Evolutionary conservation across 2,888 invertebrate species (phyloP).

Genomic region (Torymus texanus): DNA sequence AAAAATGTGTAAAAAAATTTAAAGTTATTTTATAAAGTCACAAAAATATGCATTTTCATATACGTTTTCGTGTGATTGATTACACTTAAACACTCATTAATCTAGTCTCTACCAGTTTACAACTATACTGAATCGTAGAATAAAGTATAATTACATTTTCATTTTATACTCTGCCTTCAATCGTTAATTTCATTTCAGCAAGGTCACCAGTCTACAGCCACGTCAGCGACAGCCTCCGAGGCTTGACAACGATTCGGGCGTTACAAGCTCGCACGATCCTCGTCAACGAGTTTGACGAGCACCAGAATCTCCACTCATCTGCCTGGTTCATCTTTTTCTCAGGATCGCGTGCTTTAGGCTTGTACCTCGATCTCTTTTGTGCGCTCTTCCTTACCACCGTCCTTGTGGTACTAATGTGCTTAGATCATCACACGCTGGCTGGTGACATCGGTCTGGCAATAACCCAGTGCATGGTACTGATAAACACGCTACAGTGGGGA

Average conservation of each 20-base stretch:
- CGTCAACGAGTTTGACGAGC: slow-evolving; percentile 77
- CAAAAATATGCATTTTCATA: too few relatives aligned
- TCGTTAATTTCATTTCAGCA: slow-evolving; percentile 76
- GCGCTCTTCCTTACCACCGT: slow-evolving; percentile 79
- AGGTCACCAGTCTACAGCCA: slow-evolving; percentile 91
- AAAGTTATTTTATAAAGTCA: too few relatives aligned
- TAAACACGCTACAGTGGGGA: slow-evolving; percentile 80
- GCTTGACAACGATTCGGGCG: slow-evolving; percentile 87
- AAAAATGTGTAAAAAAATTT: too few relatives aligned
- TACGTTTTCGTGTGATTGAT: too few relatives aligned
- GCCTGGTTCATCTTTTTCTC: slow-evolving; percentile 83
- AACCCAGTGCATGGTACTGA: slow-evolving; percentile 77
- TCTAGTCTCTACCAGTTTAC: too few relatives aligned
- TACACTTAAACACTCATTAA: too few relatives aligned
- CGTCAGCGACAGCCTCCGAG: slow-evolving; percentile 86
- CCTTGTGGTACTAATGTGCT: slow-evolving; percentile 79
- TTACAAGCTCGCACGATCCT: slow-evolving; percentile 83
- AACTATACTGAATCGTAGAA: too few relatives aligned
- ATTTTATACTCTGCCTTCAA: too few relatives aligned
- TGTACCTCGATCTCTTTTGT: slow-evolving; percentile 80
- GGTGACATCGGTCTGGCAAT: slow-evolving; percentile 77
- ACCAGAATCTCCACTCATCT: slow-evolving; percentile 81
- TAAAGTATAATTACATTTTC: too few relatives aligned
- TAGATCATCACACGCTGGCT: slow-evolving; percentile 71
- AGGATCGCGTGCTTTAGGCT: slow-evolving; percentile 81